These are phyloP conservation scores for Etheostoma nigrum DNA, from an alignment of 2,797 vertebrate species.

Conservation along the genomic window DNA sequence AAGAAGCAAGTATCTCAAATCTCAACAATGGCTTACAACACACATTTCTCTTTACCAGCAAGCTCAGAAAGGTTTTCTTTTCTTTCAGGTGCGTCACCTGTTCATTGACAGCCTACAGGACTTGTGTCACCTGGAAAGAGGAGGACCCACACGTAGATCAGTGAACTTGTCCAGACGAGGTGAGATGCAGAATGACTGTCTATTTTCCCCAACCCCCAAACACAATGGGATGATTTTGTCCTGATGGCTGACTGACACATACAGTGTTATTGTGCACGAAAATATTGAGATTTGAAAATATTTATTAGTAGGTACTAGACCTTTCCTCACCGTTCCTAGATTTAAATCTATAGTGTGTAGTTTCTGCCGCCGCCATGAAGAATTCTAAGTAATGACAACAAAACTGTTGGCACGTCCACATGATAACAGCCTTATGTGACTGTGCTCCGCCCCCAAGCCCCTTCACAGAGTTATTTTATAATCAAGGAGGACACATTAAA, in stretches of 20 bases:
- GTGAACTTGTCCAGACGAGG: conserved; percentile 88
- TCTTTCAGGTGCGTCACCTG: conserved; percentile 90
- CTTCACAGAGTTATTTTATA: no score
- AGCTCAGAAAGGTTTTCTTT: background rate
- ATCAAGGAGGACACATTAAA: no score
- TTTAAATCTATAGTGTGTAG: no score
- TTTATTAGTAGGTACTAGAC: no score
- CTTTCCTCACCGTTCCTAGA: no score
- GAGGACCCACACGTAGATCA: conserved; percentile 84
- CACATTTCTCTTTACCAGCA: background rate
- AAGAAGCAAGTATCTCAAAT: background rate
- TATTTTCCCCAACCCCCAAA: background rate
- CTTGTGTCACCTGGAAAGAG: conserved; percentile 76
- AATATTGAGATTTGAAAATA: background rate
- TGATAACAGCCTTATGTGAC: no score
- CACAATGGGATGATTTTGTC: background rate
- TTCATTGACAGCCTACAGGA: conserved; percentile 88
- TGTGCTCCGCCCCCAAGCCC: no score
- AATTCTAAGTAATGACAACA: no score
- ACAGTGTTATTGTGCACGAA: background rate
- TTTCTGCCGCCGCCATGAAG: no score
- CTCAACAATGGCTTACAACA: background rate
- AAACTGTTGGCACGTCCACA: no score
- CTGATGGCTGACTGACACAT: background rate
- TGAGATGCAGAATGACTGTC: conserved; percentile 61